Base-by-base conservation (phyloP, 2,888 invertebrate genomes). In the Ypsolopha scabrella region DNA sequence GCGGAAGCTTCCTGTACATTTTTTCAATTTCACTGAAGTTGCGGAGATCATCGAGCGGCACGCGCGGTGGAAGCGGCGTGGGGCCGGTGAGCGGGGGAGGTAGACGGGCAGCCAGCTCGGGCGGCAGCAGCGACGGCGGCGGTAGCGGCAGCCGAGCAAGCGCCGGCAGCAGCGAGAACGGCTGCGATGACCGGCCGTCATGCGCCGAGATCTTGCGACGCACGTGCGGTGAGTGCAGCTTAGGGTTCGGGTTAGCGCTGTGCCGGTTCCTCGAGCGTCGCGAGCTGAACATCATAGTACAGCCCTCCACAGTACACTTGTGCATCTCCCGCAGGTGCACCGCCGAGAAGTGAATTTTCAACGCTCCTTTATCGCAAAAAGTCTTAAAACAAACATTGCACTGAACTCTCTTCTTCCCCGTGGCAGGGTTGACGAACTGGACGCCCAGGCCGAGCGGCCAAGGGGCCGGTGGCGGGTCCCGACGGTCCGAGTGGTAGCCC, bases 311-410 rank as follows among this genome's bases (percentile, higher is more conserved):
- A 11, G 98, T 97, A 82, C 99, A 99, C 86, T 96, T 96, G 87
- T 99, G 99, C 98, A 98, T 98, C 87, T 99, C 98, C 51, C 97
- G 92, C 63, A 98, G 85, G 75, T 99, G 99, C 56, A 99, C 98
- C 14, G 99, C 99, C 54, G 97, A 97, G 79, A 98, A 98, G 77
- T 99, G 99, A 51, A 99, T 99, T 88, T 99, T 99, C 51, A 99
- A 88, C 44, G 99, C 98, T 57, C 98, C 98, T 85, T 99, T 99
- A 86, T 99, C 99, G 90, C 99, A 99, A 85, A 99, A 99, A 54
- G 98, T 98, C 81, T 99, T 99, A 59, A 97, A 89, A 80, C 99
- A 99, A 55, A 97, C 96, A 73, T 96, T 96, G 86, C 99, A 99
- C 87, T 97, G 95, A 55, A 98, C 98, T 64, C 98, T 90, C 72